Base-by-base conservation (phyloP, 2,888 invertebrate genomes). In the Baccha elongata region DNA sequence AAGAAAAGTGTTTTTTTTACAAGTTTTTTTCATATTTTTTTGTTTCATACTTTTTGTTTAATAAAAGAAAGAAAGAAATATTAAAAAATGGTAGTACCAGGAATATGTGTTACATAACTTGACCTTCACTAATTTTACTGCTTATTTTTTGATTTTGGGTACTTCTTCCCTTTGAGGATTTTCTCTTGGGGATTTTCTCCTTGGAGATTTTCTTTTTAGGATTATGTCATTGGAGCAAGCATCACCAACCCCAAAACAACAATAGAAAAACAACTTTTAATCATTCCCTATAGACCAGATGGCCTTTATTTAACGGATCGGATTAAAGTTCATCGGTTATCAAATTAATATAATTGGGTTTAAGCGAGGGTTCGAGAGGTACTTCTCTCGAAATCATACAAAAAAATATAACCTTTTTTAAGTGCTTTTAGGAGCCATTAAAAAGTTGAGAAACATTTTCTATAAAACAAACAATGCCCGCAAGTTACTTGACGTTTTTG, bases 361-460 rank as follows among this genome's bases (percentile, higher is more conserved):
- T 78, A 26, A 55, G 71, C 32, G 67, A 7, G 81, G 78, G 81
- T 83, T 78, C 81, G 35, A 55, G 71, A 32, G 67, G 7, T 35
- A 37, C 8, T 7, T 1, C 19, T 13, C 23, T 35, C 26, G 15
- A n/a, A 1, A 15, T n/a, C 11, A 17, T 19, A 67, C 40, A 40
- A 29, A 11, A 64, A 69, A 42, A 65, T 35, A 71, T 26, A 67
- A 76, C 71, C 81, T 67, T 74, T 83, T 78, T 83, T 72, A 83
- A 83, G 81, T 83, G 81, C 81, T 78, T 78, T 83, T 78, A 78
- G 78, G 67, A 72, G 81, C 81, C 81, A 83, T 83, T 83, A 83
- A 83, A 80, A 81, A 78, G 62, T 73, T 80, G 53, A 60, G 58
- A 42, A 65, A 78, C 72, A 72, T 72, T 48, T 60, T 58, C 50